Evolutionary conservation across 2,797 vertebrate genomes (phyloP).

Genomic region (Sparidentex hasta): DNA sequence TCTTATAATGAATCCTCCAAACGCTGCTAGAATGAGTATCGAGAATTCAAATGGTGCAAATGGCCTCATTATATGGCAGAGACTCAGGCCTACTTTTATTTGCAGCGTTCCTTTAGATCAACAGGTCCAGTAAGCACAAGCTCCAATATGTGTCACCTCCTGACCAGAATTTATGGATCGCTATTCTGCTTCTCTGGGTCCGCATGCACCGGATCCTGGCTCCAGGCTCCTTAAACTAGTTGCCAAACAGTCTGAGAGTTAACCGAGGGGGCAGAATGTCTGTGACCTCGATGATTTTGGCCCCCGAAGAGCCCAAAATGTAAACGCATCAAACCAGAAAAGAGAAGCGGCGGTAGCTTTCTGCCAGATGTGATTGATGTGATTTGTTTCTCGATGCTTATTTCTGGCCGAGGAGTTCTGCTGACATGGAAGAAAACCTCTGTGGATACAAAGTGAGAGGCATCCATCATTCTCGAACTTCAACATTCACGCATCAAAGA

Average conservation of each 20-base stretch:
- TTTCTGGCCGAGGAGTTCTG: slow-evolving; percentile 71
- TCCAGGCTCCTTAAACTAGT: slow-evolving; percentile 23
- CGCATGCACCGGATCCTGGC: not conserved
- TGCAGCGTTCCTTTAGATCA: slow-evolving; percentile 30
- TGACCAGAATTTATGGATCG: slow-evolving; percentile 41
- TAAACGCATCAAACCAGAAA: slow-evolving; percentile 31
- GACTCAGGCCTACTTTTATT: slow-evolving; percentile 16
- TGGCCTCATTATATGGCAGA: not conserved
- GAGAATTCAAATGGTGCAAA: not conserved
- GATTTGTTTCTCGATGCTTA: slow-evolving; percentile 69
- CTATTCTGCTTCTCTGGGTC: slow-evolving; percentile 15
- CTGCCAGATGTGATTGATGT: slow-evolving; percentile 72
- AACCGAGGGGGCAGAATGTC: slow-evolving; percentile 13
- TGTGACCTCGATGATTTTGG: slow-evolving; percentile 1
- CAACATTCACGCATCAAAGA: slow-evolving; percentile 54
- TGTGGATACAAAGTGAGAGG: slow-evolving; percentile 57
- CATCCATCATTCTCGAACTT: slow-evolving; percentile 70
- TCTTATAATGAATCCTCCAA: not conserved
- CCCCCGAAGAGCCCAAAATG: slow-evolving; percentile 12
- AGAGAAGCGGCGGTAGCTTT: slow-evolving; percentile 39
- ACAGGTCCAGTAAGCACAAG: slow-evolving; percentile 3
- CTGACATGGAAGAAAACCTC: slow-evolving; percentile 67
- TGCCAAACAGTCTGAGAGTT: slow-evolving; percentile 35
- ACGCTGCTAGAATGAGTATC: no score
- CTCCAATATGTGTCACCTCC: slow-evolving; percentile 41